Percentiles rank a stretch among this genome's conserved stretches.
Conservation (phyloP, 2,797 vertebrate genomes). For the Clarias laeviceps region DNA sequence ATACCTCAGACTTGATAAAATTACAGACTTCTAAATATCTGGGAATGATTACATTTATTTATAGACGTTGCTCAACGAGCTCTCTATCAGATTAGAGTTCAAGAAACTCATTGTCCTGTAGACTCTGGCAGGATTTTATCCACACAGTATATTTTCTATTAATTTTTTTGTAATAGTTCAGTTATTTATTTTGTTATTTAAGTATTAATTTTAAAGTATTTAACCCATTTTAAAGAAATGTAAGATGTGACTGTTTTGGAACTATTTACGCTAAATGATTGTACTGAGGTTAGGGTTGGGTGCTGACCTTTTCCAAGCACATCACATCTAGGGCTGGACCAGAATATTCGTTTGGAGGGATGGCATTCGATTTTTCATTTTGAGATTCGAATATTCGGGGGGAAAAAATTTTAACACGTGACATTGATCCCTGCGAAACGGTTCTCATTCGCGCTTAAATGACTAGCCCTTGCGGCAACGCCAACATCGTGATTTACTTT, state of each 20-base stretch:
- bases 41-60: neutral
- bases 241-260: neutral
- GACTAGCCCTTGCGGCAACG: too few relatives aligned
- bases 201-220: neutral
- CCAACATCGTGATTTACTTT: too few relatives aligned
- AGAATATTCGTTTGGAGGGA: too few relatives aligned
- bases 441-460: too few relatives aligned
- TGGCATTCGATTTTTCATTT: too few relatives aligned
- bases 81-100: neutral
- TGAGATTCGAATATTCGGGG: too few relatives aligned
- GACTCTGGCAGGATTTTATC: neutral
- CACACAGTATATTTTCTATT: neutral
- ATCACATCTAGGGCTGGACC: too few relatives aligned
- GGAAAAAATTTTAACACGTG: too few relatives aligned
- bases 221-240: neutral
- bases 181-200: too few relatives aligned
- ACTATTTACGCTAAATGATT: neutral
- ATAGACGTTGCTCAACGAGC: neutral
- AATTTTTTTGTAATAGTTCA: too few relatives aligned
- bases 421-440: too few relatives aligned
- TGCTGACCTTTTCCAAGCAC: neutral
- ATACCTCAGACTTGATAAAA: neutral
- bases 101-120: neutral
- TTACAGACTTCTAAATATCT: neutral
- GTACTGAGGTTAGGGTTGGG: neutral